phyloP scores from a whole-genome alignment of 37 sponge, comb jelly and placozoan species.

The Halichondria panicea region DNA sequence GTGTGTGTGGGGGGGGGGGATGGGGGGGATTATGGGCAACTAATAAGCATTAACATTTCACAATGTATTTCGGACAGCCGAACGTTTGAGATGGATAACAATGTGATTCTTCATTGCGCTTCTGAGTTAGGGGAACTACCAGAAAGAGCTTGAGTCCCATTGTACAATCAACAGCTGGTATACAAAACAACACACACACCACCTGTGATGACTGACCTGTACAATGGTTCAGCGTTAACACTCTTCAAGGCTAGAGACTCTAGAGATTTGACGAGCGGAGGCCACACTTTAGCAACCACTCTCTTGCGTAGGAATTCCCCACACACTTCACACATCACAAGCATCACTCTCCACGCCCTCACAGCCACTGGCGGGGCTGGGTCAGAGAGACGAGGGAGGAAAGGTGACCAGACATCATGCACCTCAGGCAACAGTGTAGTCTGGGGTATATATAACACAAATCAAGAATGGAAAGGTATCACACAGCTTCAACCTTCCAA shows the following conservation, averaged over 20 bases:
- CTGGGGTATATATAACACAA: constrained; percentile 1
- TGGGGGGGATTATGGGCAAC: background rate
- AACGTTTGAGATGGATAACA: too few species aligned
- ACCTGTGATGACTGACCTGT: constrained; percentile 17
- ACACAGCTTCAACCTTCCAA: too few species aligned
- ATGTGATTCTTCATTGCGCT: background rate
- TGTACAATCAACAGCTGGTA: background rate
- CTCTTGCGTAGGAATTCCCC: constrained; percentile 68
- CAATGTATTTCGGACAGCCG: background rate
- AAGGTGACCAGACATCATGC: constrained; percentile 66
- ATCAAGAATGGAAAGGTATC: too few species aligned
- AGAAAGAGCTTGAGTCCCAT: background rate
- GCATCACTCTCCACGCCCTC: constrained; percentile 59
- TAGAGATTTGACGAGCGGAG: constrained; percentile 25
- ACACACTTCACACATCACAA: constrained; percentile 49
- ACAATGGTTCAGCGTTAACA: constrained; percentile 10
- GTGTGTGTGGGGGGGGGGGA: background rate
- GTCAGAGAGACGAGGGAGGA: constrained; percentile 51
- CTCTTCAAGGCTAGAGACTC: constrained; percentile 31
- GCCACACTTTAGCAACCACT: constrained; percentile 59
- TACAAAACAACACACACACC: background rate
- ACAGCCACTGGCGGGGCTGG: constrained; percentile 38
- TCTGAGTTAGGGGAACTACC: background rate
- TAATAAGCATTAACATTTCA: background rate
- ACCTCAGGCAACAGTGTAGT: constrained; percentile 44